Percentiles rank a stretch among this genome's conserved stretches.
Evolutionary conservation across 2,888 invertebrate species (phyloP).

Genomic region (Parthenolecanium corni): DNA sequence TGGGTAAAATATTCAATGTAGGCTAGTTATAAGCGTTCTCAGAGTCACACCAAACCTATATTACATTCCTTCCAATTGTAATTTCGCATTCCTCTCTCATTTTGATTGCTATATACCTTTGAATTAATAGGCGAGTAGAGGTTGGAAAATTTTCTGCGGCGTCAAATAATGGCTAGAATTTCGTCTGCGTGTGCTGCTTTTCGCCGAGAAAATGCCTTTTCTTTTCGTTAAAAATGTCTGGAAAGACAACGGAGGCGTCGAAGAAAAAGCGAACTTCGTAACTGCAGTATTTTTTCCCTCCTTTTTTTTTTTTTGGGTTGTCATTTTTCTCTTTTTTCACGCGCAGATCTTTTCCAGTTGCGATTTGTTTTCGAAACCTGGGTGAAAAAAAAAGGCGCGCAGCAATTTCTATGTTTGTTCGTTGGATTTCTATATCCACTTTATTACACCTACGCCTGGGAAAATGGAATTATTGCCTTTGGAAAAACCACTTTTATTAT

Average conservation of each 20-base stretch:
- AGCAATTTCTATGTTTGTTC: too few relatives aligned
- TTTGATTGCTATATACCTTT: too few relatives aligned
- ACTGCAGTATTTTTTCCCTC: background rate
- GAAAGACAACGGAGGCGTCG: too few relatives aligned
- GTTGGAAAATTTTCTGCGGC: too few relatives aligned
- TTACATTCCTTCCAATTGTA: too few relatives aligned
- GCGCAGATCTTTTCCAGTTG: background rate
- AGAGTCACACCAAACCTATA: too few relatives aligned
- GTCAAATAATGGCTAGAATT: background rate
- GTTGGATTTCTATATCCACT: constrained; percentile 1
- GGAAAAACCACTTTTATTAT: constrained; percentile 24
- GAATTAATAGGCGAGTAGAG: too few relatives aligned
- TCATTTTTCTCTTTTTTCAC: constrained; percentile 1
- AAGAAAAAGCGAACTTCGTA: background rate
- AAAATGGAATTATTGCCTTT: constrained; percentile 25
- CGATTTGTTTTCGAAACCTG: background rate
- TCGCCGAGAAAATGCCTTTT: background rate
- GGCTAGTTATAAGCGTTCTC: too few relatives aligned
- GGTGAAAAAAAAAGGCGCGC: too few relatives aligned
- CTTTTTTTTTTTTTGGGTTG: background rate
- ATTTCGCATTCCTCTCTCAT: too few relatives aligned
- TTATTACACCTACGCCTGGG: constrained; percentile 27
- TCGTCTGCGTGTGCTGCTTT: background rate
- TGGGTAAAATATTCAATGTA: too few relatives aligned
- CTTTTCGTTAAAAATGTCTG: background rate